Evolutionary conservation across 1,140 invertebrate species (phyloP).

Genomic region (Venturia canescens): DNA sequence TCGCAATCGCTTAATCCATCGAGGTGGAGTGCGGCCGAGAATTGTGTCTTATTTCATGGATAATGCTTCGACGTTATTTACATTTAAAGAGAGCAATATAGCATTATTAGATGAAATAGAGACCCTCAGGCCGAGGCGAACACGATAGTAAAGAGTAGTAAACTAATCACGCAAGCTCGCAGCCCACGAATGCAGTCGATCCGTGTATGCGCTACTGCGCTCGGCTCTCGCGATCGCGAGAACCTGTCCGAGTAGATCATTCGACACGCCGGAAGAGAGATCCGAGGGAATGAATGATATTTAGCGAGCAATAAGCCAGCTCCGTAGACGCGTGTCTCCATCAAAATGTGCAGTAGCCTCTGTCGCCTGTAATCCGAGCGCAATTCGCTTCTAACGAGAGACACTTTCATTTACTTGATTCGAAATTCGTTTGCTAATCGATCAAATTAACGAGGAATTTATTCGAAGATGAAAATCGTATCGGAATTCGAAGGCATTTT

Average conservation of each 20-base stretch:
- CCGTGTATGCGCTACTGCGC: not conserved
- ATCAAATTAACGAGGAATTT: not conserved
- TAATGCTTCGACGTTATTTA: not conserved
- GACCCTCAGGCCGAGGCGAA: not conserved
- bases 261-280: slow-evolving; percentile 20
- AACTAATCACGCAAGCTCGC: slow-evolving; percentile 15
- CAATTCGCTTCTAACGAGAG: not conserved
- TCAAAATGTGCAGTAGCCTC: not conserved
- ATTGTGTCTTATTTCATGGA: no score
- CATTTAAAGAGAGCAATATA: slow-evolving; percentile 2
- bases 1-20: no score
- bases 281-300: slow-evolving; percentile 14
- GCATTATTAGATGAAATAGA: not conserved
- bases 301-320: slow-evolving; percentile 15
- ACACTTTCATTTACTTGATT: not conserved
- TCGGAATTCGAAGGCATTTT: no score
- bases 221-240: not conserved
- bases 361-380: not conserved
- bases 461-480: no score
- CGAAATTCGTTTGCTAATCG: not conserved
- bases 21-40: no score
- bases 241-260: slow-evolving; percentile 21
- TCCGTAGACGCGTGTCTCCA: slow-evolving; percentile 1
- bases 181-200: not conserved
- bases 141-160: not conserved